Evolutionary conservation across 64 coral and sea anemone genomes (phyloP), one percentile per base, ranked within the genome.

Genomic region (Montipora sp.): DNA sequence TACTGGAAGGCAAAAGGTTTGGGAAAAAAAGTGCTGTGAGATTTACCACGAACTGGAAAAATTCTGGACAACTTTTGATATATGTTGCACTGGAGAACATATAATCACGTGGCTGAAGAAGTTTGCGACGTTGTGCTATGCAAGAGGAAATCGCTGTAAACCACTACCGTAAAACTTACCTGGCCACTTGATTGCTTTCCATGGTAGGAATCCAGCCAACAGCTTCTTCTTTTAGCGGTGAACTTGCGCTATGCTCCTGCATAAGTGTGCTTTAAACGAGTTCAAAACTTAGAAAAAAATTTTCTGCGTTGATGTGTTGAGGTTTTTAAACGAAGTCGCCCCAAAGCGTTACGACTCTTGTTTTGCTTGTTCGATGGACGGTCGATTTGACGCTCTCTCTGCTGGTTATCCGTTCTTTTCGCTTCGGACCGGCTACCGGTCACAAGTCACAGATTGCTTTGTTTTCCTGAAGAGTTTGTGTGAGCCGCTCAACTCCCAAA

Each of bases 401-500:
- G 93, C 71, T 49, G 87, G 47, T 90, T 89, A 76, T 73, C 77
- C 80, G 55, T 68, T 75, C 73, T 88, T 90, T 27, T 61, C 60
- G 81, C 88, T 63, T 76, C 55, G 72, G 69, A 90, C 74, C 83
- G 93, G 87, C 83, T 94, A 80, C 43, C 88, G 88, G 51, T 86
- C 93, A 89, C 50, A 75, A 90, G 79, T 90, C 93, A 70, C 80
- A 83, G 80, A 71, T 94, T 94, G 90, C 89, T 88, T 94, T 94
- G 80, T 94, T 89, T 58, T 84, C 88, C 19, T 78, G 77, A 83
- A 94, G 90, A 90, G 77, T 89, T 84, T 94, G 93, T 94, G 93
- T 90, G 77, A 81, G 63, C 72, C 78, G 87, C 71, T 70, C 80
- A 94, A 94, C 80, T 94, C 93, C 93, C 93, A 77, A 76, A 94